These are phyloP conservation scores for Caenorhabditis becei DNA, from an alignment of 2,888 invertebrate species.

Conservation along the genomic window DNA sequence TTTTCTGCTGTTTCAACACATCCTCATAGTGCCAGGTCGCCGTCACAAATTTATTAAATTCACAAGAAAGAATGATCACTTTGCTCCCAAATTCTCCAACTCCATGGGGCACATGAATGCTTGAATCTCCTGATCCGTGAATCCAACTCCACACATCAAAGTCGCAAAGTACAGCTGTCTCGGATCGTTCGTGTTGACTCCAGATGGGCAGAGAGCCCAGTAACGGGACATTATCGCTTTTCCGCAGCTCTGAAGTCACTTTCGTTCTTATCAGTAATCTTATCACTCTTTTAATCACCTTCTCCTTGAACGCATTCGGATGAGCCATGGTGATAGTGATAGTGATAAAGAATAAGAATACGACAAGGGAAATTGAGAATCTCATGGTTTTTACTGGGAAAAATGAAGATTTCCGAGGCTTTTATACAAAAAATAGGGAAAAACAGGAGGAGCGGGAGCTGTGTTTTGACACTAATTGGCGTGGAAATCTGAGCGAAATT, in stretches of 20 bases:
- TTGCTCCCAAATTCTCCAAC: no score
- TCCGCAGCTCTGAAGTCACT: constrained; percentile 15
- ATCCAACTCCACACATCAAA: not conserved
- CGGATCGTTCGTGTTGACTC: not conserved
- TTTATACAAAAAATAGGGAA: not conserved
- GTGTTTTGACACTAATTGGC: no score
- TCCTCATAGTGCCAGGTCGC: no score
- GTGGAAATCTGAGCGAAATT: no score
- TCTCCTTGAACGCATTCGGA: not conserved
- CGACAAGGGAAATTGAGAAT: not conserved
- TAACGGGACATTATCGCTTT: constrained; percentile 6
- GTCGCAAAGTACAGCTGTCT: not conserved
- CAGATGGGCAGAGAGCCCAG: not conserved
- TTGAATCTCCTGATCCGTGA: constrained; percentile 5
- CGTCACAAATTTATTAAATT: no score
- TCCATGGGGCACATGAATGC: not conserved
- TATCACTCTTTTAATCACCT: no score
- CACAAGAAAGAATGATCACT: not conserved
- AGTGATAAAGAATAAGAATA: not conserved
- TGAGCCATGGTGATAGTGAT: not conserved
- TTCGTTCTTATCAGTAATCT: no score
- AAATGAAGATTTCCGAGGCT: not conserved
- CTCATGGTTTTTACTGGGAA: not conserved
- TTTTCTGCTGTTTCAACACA: no score
- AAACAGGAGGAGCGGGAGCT: no score